These are phyloP conservation scores for Myiozetetes cayanensis DNA, from an alignment of 2,113 vertebrate genomes.

Conservation along the genomic window DNA sequence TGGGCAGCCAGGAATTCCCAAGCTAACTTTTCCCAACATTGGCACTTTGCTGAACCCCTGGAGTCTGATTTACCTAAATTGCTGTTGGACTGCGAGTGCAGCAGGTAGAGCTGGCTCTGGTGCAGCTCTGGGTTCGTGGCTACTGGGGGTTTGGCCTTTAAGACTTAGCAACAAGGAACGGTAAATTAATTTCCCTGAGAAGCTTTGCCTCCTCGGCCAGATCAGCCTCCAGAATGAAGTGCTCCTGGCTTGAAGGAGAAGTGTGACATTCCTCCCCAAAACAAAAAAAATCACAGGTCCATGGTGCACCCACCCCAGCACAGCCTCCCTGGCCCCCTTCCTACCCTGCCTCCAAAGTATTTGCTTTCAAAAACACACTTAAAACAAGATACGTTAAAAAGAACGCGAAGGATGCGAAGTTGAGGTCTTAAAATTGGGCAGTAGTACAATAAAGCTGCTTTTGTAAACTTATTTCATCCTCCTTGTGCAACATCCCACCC, in stretches of 20 bases:
- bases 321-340: neutral
- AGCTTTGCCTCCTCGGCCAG: neutral
- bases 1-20: neutral
- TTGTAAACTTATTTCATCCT: neutral
- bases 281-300: neutral
- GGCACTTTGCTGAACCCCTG: neutral
- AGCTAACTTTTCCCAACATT: neutral
- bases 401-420: neutral
- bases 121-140: neutral
- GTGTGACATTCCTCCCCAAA: slow-evolving; percentile 16
- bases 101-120: neutral
- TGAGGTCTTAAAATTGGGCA: neutral
- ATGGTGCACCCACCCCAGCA: accelerated
- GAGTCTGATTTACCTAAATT: neutral
- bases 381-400: neutral
- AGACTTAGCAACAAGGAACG: neutral
- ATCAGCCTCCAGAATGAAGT: neutral
- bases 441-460: neutral
- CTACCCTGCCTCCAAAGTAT: neutral
- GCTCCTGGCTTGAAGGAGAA: neutral
- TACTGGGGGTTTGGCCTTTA: neutral
- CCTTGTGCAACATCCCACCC: neutral
- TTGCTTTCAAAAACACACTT: neutral
- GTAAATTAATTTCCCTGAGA: neutral
- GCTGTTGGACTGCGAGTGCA: neutral